Percentiles rank a stretch among this genome's conserved stretches.
Evolutionary conservation across 2,888 invertebrate species (phyloP).

Genomic region (Onchidella celtica): DNA sequence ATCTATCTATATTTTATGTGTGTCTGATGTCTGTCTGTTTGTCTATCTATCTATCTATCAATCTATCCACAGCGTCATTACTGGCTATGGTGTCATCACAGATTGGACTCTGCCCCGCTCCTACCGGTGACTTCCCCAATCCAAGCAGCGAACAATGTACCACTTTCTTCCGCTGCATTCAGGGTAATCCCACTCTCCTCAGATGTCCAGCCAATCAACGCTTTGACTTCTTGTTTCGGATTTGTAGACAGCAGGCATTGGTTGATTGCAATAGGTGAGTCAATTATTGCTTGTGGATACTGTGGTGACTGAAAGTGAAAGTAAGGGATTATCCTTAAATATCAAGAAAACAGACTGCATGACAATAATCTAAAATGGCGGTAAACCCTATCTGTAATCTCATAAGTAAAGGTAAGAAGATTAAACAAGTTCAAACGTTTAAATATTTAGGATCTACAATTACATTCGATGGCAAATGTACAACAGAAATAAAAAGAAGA

Average conservation of each 20-base stretch:
- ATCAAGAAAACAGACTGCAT: too few species aligned
- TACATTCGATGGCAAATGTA: too few species aligned
- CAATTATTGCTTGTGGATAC: too few species aligned
- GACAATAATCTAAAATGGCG: too few species aligned
- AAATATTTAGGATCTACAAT: too few species aligned
- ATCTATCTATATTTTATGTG: neutral
- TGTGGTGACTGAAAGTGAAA: too few species aligned
- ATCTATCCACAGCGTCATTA: neutral
- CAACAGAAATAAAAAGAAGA: too few species aligned
- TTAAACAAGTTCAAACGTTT: too few species aligned
- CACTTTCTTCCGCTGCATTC: slow-evolving; percentile 41
- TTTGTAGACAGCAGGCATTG: slow-evolving; percentile 27
- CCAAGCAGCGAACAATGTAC: slow-evolving; percentile 48
- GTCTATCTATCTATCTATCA: neutral
- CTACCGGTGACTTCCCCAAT: slow-evolving; percentile 48
- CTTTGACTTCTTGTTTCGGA: slow-evolving; percentile 48
- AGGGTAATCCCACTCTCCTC: slow-evolving; percentile 38
- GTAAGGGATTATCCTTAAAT: too few species aligned
- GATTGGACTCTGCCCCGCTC: slow-evolving; percentile 34
- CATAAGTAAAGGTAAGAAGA: too few species aligned
- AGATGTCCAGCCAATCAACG: slow-evolving; percentile 43
- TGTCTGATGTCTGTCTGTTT: neutral
- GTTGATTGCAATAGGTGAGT: slow-evolving; percentile 46
- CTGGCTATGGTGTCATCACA: slow-evolving; percentile 10
- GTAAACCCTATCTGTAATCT: too few species aligned